These are phyloP conservation scores for Colius striatus DNA, from an alignment of 2,113 vertebrate species.

Conservation along the genomic window DNA sequence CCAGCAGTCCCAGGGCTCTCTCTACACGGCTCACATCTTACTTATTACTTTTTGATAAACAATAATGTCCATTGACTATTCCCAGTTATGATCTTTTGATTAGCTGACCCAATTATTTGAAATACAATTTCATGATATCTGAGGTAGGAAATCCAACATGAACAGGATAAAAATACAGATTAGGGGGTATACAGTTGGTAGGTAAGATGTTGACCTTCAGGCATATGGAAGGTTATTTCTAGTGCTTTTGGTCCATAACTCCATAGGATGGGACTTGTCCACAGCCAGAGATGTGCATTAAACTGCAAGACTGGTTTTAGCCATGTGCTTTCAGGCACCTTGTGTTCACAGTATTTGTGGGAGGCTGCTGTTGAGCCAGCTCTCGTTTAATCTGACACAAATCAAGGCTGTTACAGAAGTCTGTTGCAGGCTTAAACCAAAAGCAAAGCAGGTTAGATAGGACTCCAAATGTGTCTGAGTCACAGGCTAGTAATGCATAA, in stretches of 20 bases:
- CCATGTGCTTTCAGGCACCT: background rate
- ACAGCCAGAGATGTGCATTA: background rate
- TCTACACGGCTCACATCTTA: background rate
- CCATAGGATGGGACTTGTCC: background rate
- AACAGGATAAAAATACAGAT: background rate
- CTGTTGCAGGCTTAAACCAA: background rate
- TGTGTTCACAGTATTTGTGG: rapidly evolving
- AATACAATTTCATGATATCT: background rate
- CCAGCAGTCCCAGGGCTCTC: too few species aligned
- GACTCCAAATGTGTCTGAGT: background rate
- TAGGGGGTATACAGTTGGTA: background rate
- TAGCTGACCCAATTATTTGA: background rate
- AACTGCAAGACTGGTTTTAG: background rate
- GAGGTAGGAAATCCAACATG: background rate
- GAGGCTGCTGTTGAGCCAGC: background rate
- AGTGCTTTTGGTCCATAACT: background rate
- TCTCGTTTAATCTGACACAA: background rate
- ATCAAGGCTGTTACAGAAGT: background rate
- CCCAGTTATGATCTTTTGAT: background rate
- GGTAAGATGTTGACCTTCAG: background rate
- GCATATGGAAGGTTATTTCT: background rate
- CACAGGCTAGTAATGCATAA: background rate
- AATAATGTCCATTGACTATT: rapidly evolving
- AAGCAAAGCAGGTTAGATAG: background rate
- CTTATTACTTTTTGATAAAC: background rate